Conservation (phyloP, 2,113 vertebrate species). For the Saguinus midas region DNA sequence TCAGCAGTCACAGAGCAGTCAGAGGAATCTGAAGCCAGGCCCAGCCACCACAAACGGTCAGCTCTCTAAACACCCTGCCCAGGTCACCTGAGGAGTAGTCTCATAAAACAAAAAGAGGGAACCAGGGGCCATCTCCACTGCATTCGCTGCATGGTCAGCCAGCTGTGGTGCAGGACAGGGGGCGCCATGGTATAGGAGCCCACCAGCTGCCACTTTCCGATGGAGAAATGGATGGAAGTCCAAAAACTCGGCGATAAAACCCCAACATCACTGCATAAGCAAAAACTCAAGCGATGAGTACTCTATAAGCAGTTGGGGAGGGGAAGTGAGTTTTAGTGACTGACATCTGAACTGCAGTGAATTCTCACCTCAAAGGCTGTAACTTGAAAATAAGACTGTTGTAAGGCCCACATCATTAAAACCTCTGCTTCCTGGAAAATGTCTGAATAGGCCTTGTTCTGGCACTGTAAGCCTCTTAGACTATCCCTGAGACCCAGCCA, state of each 20-base stretch:
- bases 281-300: accelerated
- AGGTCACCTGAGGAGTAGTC: neutral
- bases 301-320: accelerated
- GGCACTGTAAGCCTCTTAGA: accelerated
- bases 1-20: too few species aligned
- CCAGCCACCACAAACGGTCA: accelerated
- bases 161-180: neutral
- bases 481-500: accelerated
- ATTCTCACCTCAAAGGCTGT: accelerated
- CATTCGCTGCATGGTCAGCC: accelerated
- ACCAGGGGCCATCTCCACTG: accelerated
- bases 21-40: accelerated
- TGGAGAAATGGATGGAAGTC: neutral
- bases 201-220: accelerated
- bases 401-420: accelerated
- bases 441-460: accelerated
- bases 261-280: accelerated
- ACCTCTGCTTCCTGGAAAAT: accelerated
- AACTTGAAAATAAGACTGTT: accelerated
- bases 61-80: accelerated
- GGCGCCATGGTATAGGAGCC: accelerated
- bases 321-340: accelerated
- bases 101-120: too few species aligned
- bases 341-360: accelerated
- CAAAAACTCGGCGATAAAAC: accelerated